Base-by-base conservation (phyloP, 2,113 vertebrate species). In the Isurus oxyrinchus region DNA sequence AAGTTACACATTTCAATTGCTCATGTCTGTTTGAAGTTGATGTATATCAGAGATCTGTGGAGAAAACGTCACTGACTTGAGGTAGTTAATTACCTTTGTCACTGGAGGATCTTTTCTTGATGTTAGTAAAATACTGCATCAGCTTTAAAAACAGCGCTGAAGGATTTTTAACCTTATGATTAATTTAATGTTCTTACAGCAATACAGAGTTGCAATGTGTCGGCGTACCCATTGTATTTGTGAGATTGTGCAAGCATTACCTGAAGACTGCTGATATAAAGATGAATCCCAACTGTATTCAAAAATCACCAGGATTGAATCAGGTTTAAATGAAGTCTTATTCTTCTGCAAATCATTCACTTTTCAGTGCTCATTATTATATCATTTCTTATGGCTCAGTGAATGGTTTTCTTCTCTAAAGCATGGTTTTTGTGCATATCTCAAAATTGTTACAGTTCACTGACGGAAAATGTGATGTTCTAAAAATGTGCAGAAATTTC, bases 131-230 rank as follows among this genome's bases (percentile, higher is more conserved):
- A 25, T 40, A 95, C 19, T 93, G 35, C 31, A 23, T 93, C 6
- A 63, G 16, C 86, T 57, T 59, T 31, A 90, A 25, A 55, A 90
- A 59, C 10, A 72, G 44, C 66, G 5, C 23, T 72, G 21, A 72
- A 95, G 66, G 16, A 72, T 59, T 91, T 87, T 91, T 11, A 13
- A 55, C 66, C 27, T 69, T 25, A 16, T 27, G 19, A 95, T 95
- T 95, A 95, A 53, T 6, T 72, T 95, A 31, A 76, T 55, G 44
- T 53, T 76, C 49, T 16, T 72, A 44, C 67, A 72, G 25, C 67
- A 72, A 95, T 95, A 31, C 31, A 95, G 44, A 95, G 90, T 63
- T 94, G 59, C 90, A 95, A 25, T 95, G 40, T 35, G 94, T 53
- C 94, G 49, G 0, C 13, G 25, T 53, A 35, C 23, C 25, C 21